These are phyloP conservation scores for Noctua fimbriata DNA, from an alignment of 2,888 invertebrate genomes.

Conservation along the genomic window DNA sequence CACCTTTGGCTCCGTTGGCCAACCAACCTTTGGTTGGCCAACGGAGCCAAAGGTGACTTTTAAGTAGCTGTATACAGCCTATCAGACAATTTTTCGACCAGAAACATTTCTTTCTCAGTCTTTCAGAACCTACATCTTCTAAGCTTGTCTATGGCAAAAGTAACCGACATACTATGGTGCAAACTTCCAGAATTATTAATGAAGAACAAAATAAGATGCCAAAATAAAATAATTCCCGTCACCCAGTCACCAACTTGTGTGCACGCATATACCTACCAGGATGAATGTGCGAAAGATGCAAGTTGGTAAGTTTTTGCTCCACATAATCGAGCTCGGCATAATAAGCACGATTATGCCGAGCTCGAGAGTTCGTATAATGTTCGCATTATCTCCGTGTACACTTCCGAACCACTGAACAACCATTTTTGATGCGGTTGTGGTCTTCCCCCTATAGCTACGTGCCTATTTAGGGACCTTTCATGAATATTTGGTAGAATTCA, in stretches of 20 bases:
- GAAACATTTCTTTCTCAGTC: too few relatives aligned
- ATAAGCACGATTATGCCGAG: constrained; percentile 85
- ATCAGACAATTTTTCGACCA: too few relatives aligned
- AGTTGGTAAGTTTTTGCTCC: constrained; percentile 86
- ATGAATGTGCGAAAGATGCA: constrained; percentile 82
- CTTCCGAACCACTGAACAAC: constrained; percentile 83
- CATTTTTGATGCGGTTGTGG: constrained; percentile 70
- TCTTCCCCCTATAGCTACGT: constrained; percentile 64
- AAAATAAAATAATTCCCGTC: constrained; percentile 15
- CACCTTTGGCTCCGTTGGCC: too few relatives aligned
- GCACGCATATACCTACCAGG: constrained; percentile 66
- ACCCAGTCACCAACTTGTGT: constrained; percentile 57
- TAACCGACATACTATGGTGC: neutral
- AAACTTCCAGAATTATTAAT: neutral
- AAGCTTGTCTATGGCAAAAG: too few relatives aligned
- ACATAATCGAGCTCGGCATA: too few relatives aligned
- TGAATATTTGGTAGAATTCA: constrained; percentile 63
- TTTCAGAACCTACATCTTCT: too few relatives aligned
- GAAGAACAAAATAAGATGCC: neutral
- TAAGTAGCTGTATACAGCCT: too few relatives aligned
- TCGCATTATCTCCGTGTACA: constrained; percentile 86
- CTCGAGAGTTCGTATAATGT: constrained; percentile 88
- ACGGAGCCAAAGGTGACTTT: too few relatives aligned
- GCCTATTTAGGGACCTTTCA: constrained; percentile 53
- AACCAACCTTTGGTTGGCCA: too few relatives aligned